phyloP scores from a whole-genome alignment of 1,140 invertebrate genomes.

The Tetramorium parvispinum region DNA sequence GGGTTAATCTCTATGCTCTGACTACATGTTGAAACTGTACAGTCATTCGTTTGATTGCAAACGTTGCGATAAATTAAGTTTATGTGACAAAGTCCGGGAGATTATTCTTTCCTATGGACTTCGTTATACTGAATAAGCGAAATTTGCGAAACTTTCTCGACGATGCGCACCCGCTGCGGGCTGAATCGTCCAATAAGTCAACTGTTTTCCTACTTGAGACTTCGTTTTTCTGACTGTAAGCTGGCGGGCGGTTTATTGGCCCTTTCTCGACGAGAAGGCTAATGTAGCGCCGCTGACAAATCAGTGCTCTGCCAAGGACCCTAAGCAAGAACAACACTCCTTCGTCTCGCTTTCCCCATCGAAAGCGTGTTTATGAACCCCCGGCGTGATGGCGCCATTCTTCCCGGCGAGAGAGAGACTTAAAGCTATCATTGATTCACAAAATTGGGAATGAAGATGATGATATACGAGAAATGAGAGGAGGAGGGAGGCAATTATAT shows the following conservation, averaged over 20 bases:
- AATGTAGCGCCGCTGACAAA: slow-evolving; percentile 62
- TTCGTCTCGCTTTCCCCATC: slow-evolving; percentile 30
- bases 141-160: slow-evolving; percentile 28
- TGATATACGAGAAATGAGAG: background rate
- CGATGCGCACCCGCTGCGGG: background rate
- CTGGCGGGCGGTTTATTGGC: slow-evolving; percentile 54
- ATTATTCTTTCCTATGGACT: slow-evolving; percentile 13
- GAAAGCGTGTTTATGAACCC: slow-evolving; percentile 35
- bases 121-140: slow-evolving; percentile 36
- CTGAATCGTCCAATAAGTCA: slow-evolving; percentile 57
- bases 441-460: background rate
- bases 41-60: background rate
- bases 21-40: background rate
- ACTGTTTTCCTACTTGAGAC: slow-evolving; percentile 50
- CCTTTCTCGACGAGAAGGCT: slow-evolving; percentile 29
- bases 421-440: background rate
- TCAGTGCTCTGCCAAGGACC: slow-evolving; percentile 30
- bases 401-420: background rate
- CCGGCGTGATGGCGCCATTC: background rate
- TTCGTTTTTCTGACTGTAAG: slow-evolving; percentile 35
- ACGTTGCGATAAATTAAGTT: background rate
- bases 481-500: no score
- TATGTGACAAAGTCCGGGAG: background rate
- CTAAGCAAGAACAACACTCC: slow-evolving; percentile 53
- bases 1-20: background rate